Evolutionary conservation across 2,797 vertebrate species (phyloP).

Genomic region (Luscinia luscinia): DNA sequence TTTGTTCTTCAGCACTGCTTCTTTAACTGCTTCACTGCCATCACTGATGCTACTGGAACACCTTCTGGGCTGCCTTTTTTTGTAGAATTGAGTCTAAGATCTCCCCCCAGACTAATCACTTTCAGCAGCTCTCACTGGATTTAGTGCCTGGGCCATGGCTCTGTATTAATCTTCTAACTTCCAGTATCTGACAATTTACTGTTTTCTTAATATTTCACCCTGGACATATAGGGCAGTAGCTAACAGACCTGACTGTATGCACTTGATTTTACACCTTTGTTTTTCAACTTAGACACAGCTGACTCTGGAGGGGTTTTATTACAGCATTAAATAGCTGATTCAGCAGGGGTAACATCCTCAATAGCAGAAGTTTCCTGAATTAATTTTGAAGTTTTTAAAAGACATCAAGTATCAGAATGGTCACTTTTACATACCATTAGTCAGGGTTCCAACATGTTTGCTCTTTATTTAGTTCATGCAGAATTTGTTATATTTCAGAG

Average conservation of each 20-base stretch:
- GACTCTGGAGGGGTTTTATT: conserved; percentile 17
- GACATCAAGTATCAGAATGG: neutral
- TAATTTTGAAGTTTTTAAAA: neutral
- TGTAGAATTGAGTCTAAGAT: neutral
- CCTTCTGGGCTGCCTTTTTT: neutral
- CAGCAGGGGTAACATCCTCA: neutral
- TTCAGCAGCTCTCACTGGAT: neutral
- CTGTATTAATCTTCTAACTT: neutral
- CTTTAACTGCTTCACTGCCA: conserved; percentile 14
- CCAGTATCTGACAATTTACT: neutral
- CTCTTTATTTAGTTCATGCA: neutral
- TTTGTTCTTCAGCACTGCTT: neutral
- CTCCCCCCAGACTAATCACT: neutral
- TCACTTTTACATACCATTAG: neutral
- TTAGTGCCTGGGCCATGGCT: neutral
- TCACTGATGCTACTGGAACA: neutral
- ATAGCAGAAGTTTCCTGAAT: neutral
- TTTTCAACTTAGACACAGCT: conserved; percentile 13
- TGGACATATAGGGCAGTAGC: neutral
- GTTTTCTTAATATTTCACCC: neutral
- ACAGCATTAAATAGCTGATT: conserved; percentile 2
- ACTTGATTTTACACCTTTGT: neutral
- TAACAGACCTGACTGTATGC: neutral
- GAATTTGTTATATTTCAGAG: neutral
- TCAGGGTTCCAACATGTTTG: neutral